A percentile compares a stretch with the other conserved stretches of the same genome.
phyloP scores from a whole-genome alignment of 2,797 vertebrate species.

The Benthosema pterotum region DNA sequence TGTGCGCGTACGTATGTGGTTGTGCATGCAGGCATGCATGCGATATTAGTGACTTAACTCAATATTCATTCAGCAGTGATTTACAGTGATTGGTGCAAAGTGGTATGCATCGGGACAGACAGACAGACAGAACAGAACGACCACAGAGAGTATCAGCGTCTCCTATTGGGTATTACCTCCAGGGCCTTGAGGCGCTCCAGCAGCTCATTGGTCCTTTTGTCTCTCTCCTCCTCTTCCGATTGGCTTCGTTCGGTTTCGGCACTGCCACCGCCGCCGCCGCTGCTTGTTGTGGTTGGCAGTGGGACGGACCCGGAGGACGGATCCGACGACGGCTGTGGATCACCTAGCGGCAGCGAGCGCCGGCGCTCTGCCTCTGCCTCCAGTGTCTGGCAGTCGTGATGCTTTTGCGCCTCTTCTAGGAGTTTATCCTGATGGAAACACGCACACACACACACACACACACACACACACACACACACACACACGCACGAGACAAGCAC shows the following conservation, averaged over 20 bases:
- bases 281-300: too few relatives aligned
- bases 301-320: conserved; percentile 27
- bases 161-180: conserved; percentile 76
- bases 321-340: conserved; percentile 51
- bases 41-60: conserved; percentile 9
- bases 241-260: conserved; percentile 65
- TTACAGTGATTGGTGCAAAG: conserved; percentile 32
- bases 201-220: conserved; percentile 77
- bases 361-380: conserved; percentile 61
- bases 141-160: too few relatives aligned
- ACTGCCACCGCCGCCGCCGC: not conserved
- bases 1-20: not conserved
- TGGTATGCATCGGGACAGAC: conserved; percentile 5
- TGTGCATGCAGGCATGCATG: not conserved
- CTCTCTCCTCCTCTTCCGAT: conserved; percentile 81
- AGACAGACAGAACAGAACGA: too few relatives aligned
- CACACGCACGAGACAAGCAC: not conserved
- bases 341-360: conserved; percentile 41
- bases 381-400: conserved; percentile 56
- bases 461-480: not conserved
- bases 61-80: conserved; percentile 36
- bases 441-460: conserved; percentile 5
- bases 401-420: conserved; percentile 83
- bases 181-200: conserved; percentile 86
- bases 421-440: conserved; percentile 81